phyloP scores from a whole-genome alignment of 1,140 invertebrate species.

The Prorops nasuta region DNA sequence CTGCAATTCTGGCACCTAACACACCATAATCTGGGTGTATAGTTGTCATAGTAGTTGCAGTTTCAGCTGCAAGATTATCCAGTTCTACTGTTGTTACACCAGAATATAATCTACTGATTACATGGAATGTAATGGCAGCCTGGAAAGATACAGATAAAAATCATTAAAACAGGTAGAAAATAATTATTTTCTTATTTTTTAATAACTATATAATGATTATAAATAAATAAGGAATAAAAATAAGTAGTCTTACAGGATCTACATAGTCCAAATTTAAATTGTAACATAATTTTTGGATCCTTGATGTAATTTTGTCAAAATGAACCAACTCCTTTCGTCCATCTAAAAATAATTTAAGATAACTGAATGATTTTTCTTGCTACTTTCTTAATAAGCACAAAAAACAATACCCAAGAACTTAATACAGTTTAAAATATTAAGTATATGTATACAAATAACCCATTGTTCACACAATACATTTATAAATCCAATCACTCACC shows the following conservation, averaged over 20 bases:
- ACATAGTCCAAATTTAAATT: slow-evolving; percentile 94
- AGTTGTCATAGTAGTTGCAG: slow-evolving; percentile 92
- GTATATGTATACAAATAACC: too few relatives aligned
- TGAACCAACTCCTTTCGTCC: slow-evolving; percentile 90
- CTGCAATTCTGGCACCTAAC: slow-evolving; percentile 91
- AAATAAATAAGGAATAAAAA: slow-evolving; percentile 23
- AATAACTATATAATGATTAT: background rate
- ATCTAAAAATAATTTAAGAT: slow-evolving; percentile 60
- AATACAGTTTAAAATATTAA: too few relatives aligned
- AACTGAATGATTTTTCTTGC: slow-evolving; percentile 4
- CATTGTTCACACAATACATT: too few relatives aligned
- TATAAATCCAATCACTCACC: slow-evolving; percentile 53
- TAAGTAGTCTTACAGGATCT: slow-evolving; percentile 75
- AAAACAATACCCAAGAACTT: too few relatives aligned
- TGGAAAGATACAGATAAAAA: slow-evolving; percentile 35
- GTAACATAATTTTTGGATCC: slow-evolving; percentile 94
- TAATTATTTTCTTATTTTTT: slow-evolving; percentile 31
- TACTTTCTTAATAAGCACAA: too few relatives aligned
- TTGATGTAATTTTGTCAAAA: slow-evolving; percentile 96
- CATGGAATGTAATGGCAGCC: slow-evolving; percentile 81
- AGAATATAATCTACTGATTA: slow-evolving; percentile 91
- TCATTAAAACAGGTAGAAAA: slow-evolving; percentile 15
- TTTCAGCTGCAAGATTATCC: slow-evolving; percentile 97
- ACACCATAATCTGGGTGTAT: slow-evolving; percentile 97
- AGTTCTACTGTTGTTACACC: slow-evolving; percentile 96